These are phyloP conservation scores for Notodonta dromedarius DNA, from an alignment of 2,888 invertebrate species.

Conservation along the genomic window DNA sequence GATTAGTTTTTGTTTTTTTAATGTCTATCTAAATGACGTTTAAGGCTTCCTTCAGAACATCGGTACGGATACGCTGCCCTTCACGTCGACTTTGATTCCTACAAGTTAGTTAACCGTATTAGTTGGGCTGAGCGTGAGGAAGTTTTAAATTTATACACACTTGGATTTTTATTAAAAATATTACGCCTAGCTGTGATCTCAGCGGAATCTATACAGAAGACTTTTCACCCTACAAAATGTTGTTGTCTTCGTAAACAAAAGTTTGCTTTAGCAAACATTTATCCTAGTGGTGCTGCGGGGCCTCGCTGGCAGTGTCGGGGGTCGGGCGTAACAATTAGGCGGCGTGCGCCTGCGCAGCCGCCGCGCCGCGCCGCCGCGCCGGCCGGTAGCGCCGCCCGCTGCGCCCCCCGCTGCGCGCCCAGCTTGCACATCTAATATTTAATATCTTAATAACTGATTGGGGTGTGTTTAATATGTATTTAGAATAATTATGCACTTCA, in stretches of 20 bases:
- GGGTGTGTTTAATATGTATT: constrained; percentile 68
- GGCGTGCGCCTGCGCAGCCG: constrained; percentile 48
- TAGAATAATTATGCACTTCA: constrained; percentile 70
- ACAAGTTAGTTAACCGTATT: too few species aligned
- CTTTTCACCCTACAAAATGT: neutral
- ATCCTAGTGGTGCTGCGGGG: neutral
- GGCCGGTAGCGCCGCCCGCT: constrained; percentile 75
- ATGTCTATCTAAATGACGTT: constrained; percentile 9
- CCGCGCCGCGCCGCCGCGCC: constrained; percentile 41
- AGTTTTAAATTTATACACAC: too few species aligned
- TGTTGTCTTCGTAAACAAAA: neutral
- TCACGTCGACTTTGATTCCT: too few species aligned
- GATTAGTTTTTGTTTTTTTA: constrained; percentile 12
- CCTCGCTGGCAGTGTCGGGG: constrained; percentile 29
- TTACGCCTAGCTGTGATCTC: too few species aligned
- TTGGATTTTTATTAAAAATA: too few species aligned
- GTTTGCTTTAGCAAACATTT: neutral
- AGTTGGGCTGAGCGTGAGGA: too few species aligned
- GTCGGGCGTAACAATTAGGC: constrained; percentile 66
- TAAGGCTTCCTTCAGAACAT: constrained; percentile 5
- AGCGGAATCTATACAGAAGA: neutral
- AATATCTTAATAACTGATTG: constrained; percentile 82
- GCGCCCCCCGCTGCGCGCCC: constrained; percentile 69
- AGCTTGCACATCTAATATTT: constrained; percentile 64
- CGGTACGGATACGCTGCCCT: neutral